Evolutionary conservation across 2,113 vertebrate genomes (phyloP), one percentile per base, ranked within the genome.

Genomic region (Pelodiscus sinensis): DNA sequence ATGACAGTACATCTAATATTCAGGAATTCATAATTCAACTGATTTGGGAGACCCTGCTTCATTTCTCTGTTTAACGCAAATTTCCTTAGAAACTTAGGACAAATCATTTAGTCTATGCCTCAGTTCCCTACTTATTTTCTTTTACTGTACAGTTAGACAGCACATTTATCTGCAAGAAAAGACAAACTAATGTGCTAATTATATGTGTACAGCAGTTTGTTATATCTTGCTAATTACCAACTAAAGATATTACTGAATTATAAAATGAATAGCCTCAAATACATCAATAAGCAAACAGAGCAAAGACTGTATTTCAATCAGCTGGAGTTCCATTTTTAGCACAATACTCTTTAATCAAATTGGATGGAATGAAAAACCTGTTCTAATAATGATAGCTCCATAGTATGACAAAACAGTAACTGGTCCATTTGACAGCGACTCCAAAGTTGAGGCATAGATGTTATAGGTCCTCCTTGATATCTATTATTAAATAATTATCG

Each of bases 201-300:
- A 25, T 14, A 77, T 25, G 73, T 50, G 25, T 35, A 35, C 2
- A 21, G 73, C 73, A 77, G 35, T 50, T 25, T 77, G 44, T 14
- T 77, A 27, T 13, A 77, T 50, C 73, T 25, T 38, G 68, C 38
- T 21, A 38, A 44, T 11, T 35, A 7, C 38, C 38, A 77, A 14
- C 73, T 25, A 24, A 52, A 79, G 50, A 29, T 11, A 12, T 31
- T 31, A 25, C 21, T 12, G 0, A 0, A 24, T n/a, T 24, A 55
- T 22, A 60, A 73, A 78, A 3, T 1, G 1, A 52, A n/a, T 0
- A 3, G 6, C 19, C 56, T 15, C 11, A 57, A n/a, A 52, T 0
- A 50, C 0, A 81, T 22, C 38, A 75, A 44, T 12, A 55, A 15
- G 24, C 31, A 24, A 2, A 2, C 1, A 3, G 54, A 7, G 6